Evolutionary conservation across 2,113 vertebrate genomes (phyloP).

Genomic region (Meles meles): DNA sequence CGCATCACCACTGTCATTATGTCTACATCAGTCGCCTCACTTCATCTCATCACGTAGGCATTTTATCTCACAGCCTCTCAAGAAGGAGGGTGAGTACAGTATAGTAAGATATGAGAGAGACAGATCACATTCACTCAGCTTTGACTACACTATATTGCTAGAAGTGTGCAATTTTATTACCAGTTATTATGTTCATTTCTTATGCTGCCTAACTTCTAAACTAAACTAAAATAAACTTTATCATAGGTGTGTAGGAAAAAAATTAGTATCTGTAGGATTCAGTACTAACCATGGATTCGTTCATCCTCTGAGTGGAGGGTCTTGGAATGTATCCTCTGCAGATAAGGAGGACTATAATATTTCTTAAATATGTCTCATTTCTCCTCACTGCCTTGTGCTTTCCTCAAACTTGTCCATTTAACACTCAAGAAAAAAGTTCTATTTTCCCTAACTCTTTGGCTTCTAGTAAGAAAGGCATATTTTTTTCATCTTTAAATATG

Average conservation of each 20-base stretch:
- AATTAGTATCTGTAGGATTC: background rate
- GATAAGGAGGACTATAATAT: background rate
- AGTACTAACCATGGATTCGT: background rate
- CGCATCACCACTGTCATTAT: background rate
- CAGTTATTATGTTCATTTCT: background rate
- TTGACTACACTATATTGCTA: background rate
- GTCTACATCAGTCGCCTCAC: background rate
- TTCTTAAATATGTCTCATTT: background rate
- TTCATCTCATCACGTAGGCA: background rate
- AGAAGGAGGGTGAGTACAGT: background rate
- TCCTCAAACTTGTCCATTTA: background rate
- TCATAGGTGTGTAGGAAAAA: background rate
- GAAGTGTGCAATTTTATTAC: background rate
- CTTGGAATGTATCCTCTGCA: background rate
- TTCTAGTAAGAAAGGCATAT: background rate
- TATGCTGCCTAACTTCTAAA: background rate
- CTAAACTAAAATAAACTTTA: background rate
- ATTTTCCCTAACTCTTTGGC: background rate
- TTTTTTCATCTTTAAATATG: constrained; percentile 53
- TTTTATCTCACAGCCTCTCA: background rate
- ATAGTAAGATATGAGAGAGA: background rate
- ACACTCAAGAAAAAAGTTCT: background rate
- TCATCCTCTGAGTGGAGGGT: background rate
- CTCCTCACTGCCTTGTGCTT: background rate
- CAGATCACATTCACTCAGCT: background rate